Evolutionary conservation across 64 coral and sea anemone genomes (phyloP).

Genomic region (Exaiptasia diaphana): DNA sequence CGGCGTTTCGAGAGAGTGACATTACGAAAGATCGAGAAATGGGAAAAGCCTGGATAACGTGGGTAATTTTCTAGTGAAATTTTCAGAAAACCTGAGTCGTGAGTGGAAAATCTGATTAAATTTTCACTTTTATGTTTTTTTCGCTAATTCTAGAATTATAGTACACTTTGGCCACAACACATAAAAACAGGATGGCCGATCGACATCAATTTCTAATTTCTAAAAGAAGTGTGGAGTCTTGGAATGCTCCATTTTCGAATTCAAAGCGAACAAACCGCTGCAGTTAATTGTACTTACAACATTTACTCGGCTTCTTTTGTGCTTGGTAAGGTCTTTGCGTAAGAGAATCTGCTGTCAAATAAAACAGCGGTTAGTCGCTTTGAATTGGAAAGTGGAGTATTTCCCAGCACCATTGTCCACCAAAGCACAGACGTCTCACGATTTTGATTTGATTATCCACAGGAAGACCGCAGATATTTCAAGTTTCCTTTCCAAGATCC

Average conservation of each 20-base stretch:
- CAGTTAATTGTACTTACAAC: neutral
- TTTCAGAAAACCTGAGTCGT: no score
- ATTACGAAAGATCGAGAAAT: no score
- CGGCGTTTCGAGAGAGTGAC: neutral
- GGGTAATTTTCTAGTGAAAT: neutral
- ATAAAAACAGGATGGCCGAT: no score
- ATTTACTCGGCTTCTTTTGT: neutral
- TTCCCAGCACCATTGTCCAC: neutral
- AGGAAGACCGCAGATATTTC: constrained; percentile 49
- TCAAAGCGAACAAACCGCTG: no score
- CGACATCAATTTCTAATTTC: no score
- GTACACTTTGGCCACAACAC: no score
- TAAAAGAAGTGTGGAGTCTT: no score
- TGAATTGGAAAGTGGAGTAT: neutral
- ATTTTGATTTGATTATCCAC: neutral
- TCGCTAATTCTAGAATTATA: no score
- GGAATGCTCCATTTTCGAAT: no score
- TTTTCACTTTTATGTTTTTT: no score
- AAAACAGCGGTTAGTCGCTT: neutral
- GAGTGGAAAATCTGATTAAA: no score
- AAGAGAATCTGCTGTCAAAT: neutral
- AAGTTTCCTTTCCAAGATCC: constrained; percentile 42
- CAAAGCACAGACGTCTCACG: neutral
- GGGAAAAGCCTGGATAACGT: no score
- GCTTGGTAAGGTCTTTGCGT: neutral